phyloP scores from a whole-genome alignment of 2,888 invertebrate species.

The Drosophila multiciliata region DNA sequence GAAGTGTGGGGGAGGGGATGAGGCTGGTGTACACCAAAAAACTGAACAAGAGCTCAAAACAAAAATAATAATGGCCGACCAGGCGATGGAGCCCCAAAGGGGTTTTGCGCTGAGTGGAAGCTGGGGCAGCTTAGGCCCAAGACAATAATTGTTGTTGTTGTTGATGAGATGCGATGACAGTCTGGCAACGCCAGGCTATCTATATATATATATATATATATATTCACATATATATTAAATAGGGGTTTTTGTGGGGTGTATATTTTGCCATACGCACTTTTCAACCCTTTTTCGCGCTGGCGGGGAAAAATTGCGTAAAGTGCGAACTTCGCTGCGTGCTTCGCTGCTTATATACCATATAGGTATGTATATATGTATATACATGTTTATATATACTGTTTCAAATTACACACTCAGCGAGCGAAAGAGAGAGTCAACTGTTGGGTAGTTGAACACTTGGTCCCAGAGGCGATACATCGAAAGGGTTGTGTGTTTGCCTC shows the following conservation, averaged over 20 bases:
- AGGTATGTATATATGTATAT: slow-evolving; percentile 12
- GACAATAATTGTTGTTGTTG: slow-evolving; percentile 3
- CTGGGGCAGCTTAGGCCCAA: slow-evolving; percentile 47
- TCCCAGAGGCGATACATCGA: slow-evolving; percentile 35
- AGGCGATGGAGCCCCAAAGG: slow-evolving; percentile 44
- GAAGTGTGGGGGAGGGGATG: neutral
- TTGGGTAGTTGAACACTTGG: slow-evolving; percentile 40
- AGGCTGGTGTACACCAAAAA: slow-evolving; percentile 22
- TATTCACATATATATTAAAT: slow-evolving; percentile 26
- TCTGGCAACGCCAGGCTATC: slow-evolving; percentile 68
- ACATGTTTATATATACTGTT: slow-evolving; percentile 59
- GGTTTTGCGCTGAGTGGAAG: slow-evolving; percentile 37
- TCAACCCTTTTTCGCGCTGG: slow-evolving; percentile 76
- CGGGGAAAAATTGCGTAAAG: slow-evolving; percentile 78
- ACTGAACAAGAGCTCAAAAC: slow-evolving; percentile 53
- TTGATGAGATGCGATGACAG: slow-evolving; percentile 44
- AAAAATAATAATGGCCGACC: slow-evolving; percentile 77
- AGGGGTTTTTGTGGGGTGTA: slow-evolving; percentile 48
- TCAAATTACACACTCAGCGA: slow-evolving; percentile 53
- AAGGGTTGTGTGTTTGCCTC: slow-evolving; percentile 65
- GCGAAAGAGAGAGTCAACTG: slow-evolving; percentile 26
- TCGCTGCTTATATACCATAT: slow-evolving; percentile 43
- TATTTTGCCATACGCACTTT: slow-evolving; percentile 68
- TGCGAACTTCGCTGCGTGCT: slow-evolving; percentile 63
- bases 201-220: slow-evolving; percentile 5